Conservation (phyloP, 1,140 invertebrate species). For the Diorhabda carinulata region DNA sequence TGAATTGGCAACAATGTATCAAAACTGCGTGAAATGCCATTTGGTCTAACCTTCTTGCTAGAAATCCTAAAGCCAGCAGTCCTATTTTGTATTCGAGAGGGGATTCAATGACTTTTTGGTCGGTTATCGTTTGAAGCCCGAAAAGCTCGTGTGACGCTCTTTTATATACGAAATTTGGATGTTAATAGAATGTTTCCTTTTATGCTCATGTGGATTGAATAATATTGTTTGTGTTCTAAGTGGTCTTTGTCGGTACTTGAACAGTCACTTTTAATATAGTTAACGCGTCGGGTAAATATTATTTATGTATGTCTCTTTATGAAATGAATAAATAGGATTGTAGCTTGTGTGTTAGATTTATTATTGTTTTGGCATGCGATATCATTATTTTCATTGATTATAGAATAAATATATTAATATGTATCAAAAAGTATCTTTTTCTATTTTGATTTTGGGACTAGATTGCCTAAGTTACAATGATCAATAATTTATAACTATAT, state of each 20-base stretch:
- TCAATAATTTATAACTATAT: no score
- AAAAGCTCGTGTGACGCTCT: neutral
- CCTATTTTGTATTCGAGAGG: slow-evolving; percentile 19
- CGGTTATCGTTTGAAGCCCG: slow-evolving; percentile 11
- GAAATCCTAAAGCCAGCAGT: neutral
- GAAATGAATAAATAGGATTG: no score
- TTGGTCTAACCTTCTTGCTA: neutral
- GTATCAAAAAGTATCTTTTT: no score
- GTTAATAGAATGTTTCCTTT: slow-evolving; percentile 19
- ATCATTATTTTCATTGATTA: no score
- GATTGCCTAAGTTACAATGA: no score
- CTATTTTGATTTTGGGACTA: no score
- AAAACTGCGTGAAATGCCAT: neutral
- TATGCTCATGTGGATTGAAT: slow-evolving; percentile 18
- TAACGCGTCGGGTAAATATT: slow-evolving; percentile 8
- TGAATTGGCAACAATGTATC: slow-evolving; percentile 3
- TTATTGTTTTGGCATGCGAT: no score
- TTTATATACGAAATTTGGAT: slow-evolving; percentile 14
- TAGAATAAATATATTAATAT: no score
- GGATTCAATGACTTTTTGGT: slow-evolving; percentile 5
- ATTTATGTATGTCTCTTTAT: no score
- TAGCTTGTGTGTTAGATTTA: no score
- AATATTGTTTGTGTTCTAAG: slow-evolving; percentile 18
- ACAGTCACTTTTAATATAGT: neutral
- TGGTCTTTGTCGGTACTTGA: slow-evolving; percentile 14